These are phyloP conservation scores for Pedionomus torquatus DNA, from an alignment of 2,113 vertebrate genomes.

Conservation along the genomic window DNA sequence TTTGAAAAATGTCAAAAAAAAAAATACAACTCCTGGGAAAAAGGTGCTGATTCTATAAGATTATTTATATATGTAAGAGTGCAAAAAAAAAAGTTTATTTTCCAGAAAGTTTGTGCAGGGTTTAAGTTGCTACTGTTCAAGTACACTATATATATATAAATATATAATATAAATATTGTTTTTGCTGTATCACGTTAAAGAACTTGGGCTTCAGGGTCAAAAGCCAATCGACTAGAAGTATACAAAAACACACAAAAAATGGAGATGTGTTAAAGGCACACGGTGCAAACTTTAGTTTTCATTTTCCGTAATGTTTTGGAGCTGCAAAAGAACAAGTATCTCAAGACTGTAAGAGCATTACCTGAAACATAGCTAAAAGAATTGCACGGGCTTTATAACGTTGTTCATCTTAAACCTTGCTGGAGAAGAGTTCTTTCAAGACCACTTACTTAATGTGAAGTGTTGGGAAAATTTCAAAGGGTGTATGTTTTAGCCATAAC, in stretches of 20 bases:
- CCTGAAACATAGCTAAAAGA: slow-evolving; percentile 63
- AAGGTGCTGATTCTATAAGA: slow-evolving; percentile 90
- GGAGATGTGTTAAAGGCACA: slow-evolving; percentile 59
- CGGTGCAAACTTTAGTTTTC: slow-evolving; percentile 62
- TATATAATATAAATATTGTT: slow-evolving; percentile 73
- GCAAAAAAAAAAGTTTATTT: slow-evolving; percentile 79
- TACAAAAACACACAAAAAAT: slow-evolving; percentile 52
- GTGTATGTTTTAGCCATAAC: slow-evolving; percentile 79
- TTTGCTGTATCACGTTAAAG: slow-evolving; percentile 78
- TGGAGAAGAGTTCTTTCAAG: slow-evolving; percentile 77
- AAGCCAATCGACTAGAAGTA: slow-evolving; percentile 63
- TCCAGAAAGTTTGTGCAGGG: slow-evolving; percentile 80
- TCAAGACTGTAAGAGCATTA: slow-evolving; percentile 62
- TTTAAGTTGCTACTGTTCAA: slow-evolving; percentile 80
- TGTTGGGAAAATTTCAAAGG: slow-evolving; percentile 76
- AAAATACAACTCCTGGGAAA: slow-evolving; percentile 83
- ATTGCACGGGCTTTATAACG: slow-evolving; percentile 66
- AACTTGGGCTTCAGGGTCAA: slow-evolving; percentile 78
- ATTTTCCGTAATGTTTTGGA: slow-evolving; percentile 61
- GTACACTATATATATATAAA: slow-evolving; percentile 73
- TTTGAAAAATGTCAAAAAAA: slow-evolving; percentile 75
- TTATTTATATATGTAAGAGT: slow-evolving; percentile 84
- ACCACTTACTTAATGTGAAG: slow-evolving; percentile 81
- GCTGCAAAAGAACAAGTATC: slow-evolving; percentile 68
- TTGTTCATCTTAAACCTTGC: slow-evolving; percentile 75